Evolutionary conservation across 2,113 vertebrate species (phyloP).

Genomic region (Platycercus adscitus): DNA sequence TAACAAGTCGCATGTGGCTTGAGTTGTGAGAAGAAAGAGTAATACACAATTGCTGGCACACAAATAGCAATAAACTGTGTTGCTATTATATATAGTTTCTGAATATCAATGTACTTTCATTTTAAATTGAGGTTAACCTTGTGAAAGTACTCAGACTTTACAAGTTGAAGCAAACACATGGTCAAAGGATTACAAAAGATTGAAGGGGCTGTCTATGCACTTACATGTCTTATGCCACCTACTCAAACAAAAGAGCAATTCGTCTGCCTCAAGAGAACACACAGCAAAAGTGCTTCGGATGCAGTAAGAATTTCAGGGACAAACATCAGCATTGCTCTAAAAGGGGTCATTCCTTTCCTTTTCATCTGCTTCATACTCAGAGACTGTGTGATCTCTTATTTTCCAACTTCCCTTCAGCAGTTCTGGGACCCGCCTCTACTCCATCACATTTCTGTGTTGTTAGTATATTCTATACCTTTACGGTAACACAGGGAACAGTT

Average conservation of each 20-base stretch:
- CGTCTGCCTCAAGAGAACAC: background rate
- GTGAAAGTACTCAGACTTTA: background rate
- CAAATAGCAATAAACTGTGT: background rate
- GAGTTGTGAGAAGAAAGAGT: background rate
- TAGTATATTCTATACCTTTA: background rate
- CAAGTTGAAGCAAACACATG: background rate
- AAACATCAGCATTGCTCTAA: background rate
- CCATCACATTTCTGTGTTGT: background rate
- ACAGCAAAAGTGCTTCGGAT: background rate
- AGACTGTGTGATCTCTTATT: background rate
- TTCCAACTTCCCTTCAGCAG: background rate
- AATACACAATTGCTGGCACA: background rate
- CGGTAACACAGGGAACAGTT: background rate
- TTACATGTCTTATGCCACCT: background rate
- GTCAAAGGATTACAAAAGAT: background rate
- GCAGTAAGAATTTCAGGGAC: background rate
- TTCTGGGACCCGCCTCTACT: background rate
- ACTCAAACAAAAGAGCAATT: background rate
- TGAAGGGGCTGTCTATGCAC: background rate
- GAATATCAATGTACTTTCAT: background rate
- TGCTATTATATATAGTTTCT: background rate
- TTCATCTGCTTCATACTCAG: background rate
- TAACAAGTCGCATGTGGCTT: background rate
- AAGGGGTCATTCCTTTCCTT: background rate
- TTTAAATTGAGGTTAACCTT: background rate